Conservation (phyloP, 2,797 vertebrate species). For the Poeciliopsis presidionis region DNA sequence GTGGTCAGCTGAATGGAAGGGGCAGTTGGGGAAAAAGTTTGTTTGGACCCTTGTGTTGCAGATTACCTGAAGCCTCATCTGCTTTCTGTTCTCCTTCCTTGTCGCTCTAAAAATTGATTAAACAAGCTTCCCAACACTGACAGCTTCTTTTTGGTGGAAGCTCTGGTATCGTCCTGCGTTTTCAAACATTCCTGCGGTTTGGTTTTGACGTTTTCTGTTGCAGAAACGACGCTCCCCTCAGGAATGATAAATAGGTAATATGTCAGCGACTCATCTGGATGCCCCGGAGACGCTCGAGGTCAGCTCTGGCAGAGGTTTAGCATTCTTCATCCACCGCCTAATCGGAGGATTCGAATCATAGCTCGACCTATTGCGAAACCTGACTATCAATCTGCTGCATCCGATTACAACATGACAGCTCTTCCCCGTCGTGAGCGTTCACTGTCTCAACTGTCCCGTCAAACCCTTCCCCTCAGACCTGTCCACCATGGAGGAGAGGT, state of each 20-base stretch:
- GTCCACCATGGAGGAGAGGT: conserved; percentile 94
- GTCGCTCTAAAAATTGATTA: conserved; percentile 11
- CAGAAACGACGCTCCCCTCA: conserved; percentile 30
- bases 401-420: conserved; percentile 16
- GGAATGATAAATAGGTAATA: conserved; percentile 51
- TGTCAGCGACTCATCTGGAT: conserved; percentile 43
- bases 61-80: conserved; percentile 36
- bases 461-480: conserved; percentile 81
- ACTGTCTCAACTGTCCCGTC: not conserved
- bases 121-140: conserved; percentile 30
- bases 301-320: conserved; percentile 39
- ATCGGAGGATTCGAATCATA: conserved; percentile 51
- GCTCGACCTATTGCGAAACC: conserved; percentile 32
- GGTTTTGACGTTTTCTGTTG: not conserved
- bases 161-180: not conserved
- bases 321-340: conserved; percentile 62
- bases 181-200: not conserved
- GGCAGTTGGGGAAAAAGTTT: conserved; percentile 58
- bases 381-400: conserved; percentile 31
- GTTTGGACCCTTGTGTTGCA: conserved; percentile 53
- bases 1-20: conserved; percentile 52
- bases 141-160: conserved; percentile 14
- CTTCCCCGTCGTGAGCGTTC: conserved; percentile 17
- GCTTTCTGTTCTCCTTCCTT: conserved; percentile 28
- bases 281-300: conserved; percentile 50